Evolutionary conservation across 2,113 vertebrate species (phyloP), one percentile per base, ranked within the genome.

Genomic region (Tor tambroides): DNA sequence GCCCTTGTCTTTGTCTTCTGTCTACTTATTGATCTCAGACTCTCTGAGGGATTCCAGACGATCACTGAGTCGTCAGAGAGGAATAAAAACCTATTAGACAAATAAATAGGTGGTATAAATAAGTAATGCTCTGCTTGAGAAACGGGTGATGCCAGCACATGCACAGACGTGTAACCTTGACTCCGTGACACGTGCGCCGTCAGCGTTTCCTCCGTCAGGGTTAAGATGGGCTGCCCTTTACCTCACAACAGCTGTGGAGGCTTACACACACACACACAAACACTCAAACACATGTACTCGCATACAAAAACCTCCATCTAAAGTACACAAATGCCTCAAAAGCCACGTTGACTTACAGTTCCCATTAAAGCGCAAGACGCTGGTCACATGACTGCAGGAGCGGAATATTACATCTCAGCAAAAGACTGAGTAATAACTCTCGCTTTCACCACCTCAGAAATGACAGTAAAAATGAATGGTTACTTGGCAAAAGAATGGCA

Each of bases 61-160:
- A 93, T 93, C 88, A 85, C 80, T 32, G 65, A 87, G 69, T 72
- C 83, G 77, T 90, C 63, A 72, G 5, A 83, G 85, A 93, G 82
- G 83, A 87, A 89, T 80, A 76, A 92, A 84, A 92, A 92, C 54
- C 90, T 91, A 94, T 94, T 92, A 91, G 93, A 94, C 90, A 85
- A 90, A 94, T 89, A 91, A 94, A 94, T 93, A 93, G 93, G 63
- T 91, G 87, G 91, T 88, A 93, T 93, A 93, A 94, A 94, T 94
- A 94, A 94, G 90, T 91, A 90, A 91, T 92, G 93, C 88, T 91
- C 89, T 87, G 89, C 90, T 92, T 87, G 91, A 92, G 63, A 84
- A 89, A 30, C 19, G 41, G 78, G 87, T 77, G 92, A 90, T 56
- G 89, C 89, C 89, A 92, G 54, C 41, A 83, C 90, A 80, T 17